A percentile compares a stretch with the other conserved stretches of the same genome.
Evolutionary conservation across 1,140 invertebrate genomes (phyloP).

Genomic region (Copidosoma floridanum): DNA sequence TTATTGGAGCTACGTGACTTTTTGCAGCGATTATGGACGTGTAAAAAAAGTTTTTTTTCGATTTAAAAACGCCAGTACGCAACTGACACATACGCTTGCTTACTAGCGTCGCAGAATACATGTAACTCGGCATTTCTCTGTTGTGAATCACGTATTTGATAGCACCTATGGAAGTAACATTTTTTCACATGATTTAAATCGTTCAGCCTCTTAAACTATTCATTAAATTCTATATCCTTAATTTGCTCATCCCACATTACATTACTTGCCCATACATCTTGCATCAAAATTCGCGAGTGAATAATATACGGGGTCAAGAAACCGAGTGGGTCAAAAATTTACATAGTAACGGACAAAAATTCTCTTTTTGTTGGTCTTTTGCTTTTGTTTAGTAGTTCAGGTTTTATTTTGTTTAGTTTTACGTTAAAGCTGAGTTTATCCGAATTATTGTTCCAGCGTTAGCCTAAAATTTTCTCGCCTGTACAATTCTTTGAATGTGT

Average conservation of each 20-base stretch:
- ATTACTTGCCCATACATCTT: not conserved
- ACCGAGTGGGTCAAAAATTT: not conserved
- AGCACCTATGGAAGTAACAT: not conserved
- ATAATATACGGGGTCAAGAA: not conserved
- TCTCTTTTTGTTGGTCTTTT: not conserved
- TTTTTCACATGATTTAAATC: not conserved
- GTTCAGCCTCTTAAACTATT: not conserved
- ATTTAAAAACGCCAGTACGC: not conserved
- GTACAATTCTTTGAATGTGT: not conserved
- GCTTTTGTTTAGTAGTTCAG: not conserved
- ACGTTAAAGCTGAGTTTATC: not conserved
- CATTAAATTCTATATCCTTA: not conserved
- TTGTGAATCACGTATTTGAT: not conserved
- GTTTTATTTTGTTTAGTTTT: not conserved
- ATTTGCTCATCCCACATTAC: not conserved
- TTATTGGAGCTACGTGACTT: not conserved
- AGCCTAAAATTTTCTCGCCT: not conserved
- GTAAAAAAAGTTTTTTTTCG: not conserved
- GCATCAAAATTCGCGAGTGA: not conserved
- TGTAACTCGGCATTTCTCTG: not conserved
- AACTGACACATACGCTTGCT: not conserved
- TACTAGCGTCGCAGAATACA: not conserved
- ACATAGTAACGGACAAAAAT: not conserved
- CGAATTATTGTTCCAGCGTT: not conserved
- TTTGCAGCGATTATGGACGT: not conserved